Evolutionary conservation across 2,113 vertebrate species (phyloP).

Genomic region (Acanthochromis polyacanthus): DNA sequence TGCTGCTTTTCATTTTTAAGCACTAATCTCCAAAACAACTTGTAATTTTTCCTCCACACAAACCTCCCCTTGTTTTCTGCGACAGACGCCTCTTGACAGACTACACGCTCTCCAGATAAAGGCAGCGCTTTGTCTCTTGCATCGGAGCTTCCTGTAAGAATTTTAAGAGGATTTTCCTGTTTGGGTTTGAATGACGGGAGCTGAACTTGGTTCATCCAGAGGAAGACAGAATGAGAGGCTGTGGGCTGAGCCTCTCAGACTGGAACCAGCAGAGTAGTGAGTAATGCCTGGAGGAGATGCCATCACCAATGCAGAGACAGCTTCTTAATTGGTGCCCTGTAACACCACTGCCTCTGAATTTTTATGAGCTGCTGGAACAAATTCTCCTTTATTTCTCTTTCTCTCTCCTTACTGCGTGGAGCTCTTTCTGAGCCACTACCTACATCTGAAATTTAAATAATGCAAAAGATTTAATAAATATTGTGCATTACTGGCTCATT

Average conservation of each 20-base stretch:
- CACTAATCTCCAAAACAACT: not conserved
- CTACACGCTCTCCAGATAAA: constrained; percentile 7
- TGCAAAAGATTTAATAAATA: constrained; percentile 22
- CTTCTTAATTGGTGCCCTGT: constrained; percentile 76
- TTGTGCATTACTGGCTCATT: constrained; percentile 9
- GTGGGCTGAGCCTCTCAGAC: constrained; percentile 47
- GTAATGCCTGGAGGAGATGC: constrained; percentile 61
- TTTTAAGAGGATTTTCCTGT: constrained; percentile 50
- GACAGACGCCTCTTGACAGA: not conserved
- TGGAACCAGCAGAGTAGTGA: constrained; percentile 64
- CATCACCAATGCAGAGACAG: constrained; percentile 51
- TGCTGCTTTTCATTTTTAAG: constrained; percentile 11
- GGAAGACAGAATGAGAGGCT: constrained; percentile 46
- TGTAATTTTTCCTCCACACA: not conserved
- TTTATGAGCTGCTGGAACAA: constrained; percentile 61
- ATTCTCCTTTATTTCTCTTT: constrained; percentile 31
- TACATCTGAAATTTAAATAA: constrained; percentile 33
- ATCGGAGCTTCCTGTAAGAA: constrained; percentile 2
- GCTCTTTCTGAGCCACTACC: constrained; percentile 17
- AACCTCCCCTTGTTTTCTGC: not conserved
- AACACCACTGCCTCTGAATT: constrained; percentile 57
- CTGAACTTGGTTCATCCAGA: constrained; percentile 41
- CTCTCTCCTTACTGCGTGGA: constrained; percentile 7
- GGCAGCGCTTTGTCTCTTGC: constrained; percentile 23
- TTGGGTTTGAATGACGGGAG: constrained; percentile 39